phyloP scores from a whole-genome alignment of 1,140 invertebrate genomes.

The Chironomus tepperi region DNA sequence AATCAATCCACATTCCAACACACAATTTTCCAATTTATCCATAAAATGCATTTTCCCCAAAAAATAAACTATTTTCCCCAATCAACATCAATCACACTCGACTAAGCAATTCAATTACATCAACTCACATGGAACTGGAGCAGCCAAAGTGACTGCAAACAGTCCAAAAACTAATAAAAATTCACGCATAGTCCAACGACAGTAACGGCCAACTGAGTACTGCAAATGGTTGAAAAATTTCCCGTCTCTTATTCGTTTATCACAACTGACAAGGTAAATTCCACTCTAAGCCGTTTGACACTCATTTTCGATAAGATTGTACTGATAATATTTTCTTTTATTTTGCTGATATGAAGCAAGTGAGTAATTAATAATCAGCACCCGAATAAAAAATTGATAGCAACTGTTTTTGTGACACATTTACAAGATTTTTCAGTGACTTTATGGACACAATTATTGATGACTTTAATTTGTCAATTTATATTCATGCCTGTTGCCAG shows the following conservation, averaged over 20 bases:
- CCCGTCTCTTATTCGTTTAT: not conserved
- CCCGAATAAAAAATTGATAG: not conserved
- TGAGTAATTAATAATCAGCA: not conserved
- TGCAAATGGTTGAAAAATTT: not conserved
- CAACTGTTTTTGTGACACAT: not conserved
- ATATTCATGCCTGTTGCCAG: no score
- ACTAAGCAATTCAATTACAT: no score
- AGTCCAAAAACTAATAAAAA: not conserved
- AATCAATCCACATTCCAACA: no score
- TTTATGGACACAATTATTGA: no score
- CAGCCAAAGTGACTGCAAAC: not conserved
- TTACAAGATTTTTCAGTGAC: no score
- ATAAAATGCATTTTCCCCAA: no score
- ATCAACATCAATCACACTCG: no score
- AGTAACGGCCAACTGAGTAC: not conserved
- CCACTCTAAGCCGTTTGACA: not conserved
- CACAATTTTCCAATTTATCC: no score
- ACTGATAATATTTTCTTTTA: not conserved
- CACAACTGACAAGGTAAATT: not conserved
- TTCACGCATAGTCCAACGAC: not conserved
- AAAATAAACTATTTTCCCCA: no score
- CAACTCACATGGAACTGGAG: not conserved
- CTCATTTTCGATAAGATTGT: not conserved
- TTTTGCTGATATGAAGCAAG: not conserved
- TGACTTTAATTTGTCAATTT: no score